phyloP scores from a whole-genome alignment of 2,113 vertebrate species.

The Morone chrysops region DNA sequence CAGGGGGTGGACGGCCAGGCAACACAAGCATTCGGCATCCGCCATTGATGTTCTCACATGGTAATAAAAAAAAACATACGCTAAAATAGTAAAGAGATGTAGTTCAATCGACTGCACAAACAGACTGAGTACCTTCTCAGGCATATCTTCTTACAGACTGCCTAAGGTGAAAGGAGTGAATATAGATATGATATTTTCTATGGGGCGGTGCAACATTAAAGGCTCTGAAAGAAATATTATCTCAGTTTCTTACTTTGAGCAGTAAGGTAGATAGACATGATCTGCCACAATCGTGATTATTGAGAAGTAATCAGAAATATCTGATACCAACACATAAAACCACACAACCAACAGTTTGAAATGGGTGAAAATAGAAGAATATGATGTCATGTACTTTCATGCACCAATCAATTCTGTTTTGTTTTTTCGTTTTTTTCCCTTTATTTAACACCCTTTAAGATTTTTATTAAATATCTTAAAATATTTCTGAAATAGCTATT shows the following conservation, averaged over 20 bases:
- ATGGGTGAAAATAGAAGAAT: neutral
- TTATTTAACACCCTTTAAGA: no score
- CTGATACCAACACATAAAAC: no score
- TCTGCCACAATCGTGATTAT: neutral
- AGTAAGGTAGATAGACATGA: neutral
- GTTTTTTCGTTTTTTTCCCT: no score
- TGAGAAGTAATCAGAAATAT: no score
- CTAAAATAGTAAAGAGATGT: neutral
- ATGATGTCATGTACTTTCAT: neutral
- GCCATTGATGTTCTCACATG: neutral
- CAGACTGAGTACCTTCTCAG: neutral
- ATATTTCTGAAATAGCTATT: neutral
- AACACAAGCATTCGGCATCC: slow-evolving; percentile 1
- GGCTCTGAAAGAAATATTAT: neutral
- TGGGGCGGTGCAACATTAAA: neutral
- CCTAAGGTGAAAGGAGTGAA: neutral
- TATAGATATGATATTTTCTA: neutral
- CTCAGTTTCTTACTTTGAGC: neutral
- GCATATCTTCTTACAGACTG: neutral
- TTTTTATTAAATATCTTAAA: no score
- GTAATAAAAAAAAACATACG: neutral
- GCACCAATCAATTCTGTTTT: neutral
- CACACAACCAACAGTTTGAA: no score
- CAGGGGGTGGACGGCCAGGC: neutral
- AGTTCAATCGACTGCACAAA: slow-evolving; percentile 2